Evolutionary conservation across 2,888 invertebrate genomes (phyloP).

Genomic region (Rhamphomyia laevipes): DNA sequence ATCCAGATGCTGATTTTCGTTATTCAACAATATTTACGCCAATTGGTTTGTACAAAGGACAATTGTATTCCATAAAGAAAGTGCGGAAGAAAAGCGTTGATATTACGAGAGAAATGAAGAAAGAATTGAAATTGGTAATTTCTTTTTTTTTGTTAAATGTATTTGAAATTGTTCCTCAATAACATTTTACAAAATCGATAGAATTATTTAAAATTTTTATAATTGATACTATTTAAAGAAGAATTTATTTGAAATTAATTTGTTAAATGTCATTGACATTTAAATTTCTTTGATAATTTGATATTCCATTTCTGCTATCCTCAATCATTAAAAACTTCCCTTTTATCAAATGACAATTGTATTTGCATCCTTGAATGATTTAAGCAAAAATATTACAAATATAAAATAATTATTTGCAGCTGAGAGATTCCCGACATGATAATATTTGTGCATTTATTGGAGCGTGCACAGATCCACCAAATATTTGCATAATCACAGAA

Average conservation of each 20-base stretch:
- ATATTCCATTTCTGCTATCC: too few relatives aligned
- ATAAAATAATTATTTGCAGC: slow-evolving; percentile 40
- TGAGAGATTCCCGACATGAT: slow-evolving; percentile 81
- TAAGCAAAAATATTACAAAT: too few relatives aligned
- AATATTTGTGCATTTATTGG: slow-evolving; percentile 88
- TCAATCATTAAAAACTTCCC: too few relatives aligned
- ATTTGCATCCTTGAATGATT: too few relatives aligned
- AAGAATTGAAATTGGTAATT: slow-evolving; percentile 79
- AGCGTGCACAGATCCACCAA: slow-evolving; percentile 81
- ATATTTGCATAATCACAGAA: slow-evolving; percentile 78
- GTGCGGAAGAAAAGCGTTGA: slow-evolving; percentile 77
- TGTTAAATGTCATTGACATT: too few relatives aligned
- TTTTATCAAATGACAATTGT: too few relatives aligned
- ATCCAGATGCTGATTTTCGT: slow-evolving; percentile 80
- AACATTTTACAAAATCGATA: too few relatives aligned
- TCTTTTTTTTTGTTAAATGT: not conserved
- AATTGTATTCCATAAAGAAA: slow-evolving; percentile 76
- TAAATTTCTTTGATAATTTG: too few relatives aligned
- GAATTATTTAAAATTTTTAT: too few relatives aligned
- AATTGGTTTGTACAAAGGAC: slow-evolving; percentile 78
- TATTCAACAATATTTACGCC: slow-evolving; percentile 85
- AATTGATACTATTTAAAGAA: too few relatives aligned
- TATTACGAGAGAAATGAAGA: slow-evolving; percentile 81
- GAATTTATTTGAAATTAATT: too few relatives aligned
- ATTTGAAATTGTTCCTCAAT: too few relatives aligned